Conservation (phyloP, 2,888 invertebrate genomes). For the Dryococelus australis region DNA sequence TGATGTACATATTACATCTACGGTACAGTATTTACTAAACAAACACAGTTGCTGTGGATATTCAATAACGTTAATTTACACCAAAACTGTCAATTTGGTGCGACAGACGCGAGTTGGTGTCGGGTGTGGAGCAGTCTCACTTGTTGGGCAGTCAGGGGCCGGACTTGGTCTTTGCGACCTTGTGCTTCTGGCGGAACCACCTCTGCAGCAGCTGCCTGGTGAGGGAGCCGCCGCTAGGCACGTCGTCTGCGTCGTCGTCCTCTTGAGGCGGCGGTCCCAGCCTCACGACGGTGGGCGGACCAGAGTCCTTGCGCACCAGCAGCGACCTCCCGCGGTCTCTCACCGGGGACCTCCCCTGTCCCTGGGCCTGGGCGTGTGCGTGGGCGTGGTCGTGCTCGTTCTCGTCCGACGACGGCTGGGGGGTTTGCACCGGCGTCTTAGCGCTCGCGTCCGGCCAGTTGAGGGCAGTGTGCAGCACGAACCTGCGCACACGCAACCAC, state of each 20-base stretch:
- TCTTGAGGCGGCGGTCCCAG: neutral
- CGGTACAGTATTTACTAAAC: too few relatives aligned
- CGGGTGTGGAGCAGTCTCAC: too few relatives aligned
- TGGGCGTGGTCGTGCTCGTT: constrained; percentile 20
- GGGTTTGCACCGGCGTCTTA: constrained; percentile 21
- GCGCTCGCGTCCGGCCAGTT: constrained; percentile 65
- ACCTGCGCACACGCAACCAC: constrained; percentile 52
- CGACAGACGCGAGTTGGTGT: too few relatives aligned
- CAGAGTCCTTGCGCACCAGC: constrained; percentile 22
- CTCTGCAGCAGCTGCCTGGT: constrained; percentile 43
- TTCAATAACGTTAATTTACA: too few relatives aligned
- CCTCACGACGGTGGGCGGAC: constrained; percentile 12
- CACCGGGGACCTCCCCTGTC: constrained; percentile 9
- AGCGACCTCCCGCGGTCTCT: neutral
- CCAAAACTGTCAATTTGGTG: too few relatives aligned
- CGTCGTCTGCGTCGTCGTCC: constrained; percentile 34
- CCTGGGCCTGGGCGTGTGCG: too few relatives aligned
- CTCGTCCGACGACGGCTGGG: constrained; percentile 32
- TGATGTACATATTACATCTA: too few relatives aligned
- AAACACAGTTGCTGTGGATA: too few relatives aligned
- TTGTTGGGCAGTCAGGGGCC: constrained; percentile 35
- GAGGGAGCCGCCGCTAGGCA: constrained; percentile 39
- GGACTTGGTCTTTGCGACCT: constrained; percentile 38
- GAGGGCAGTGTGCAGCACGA: constrained; percentile 74
- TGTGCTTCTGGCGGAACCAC: constrained; percentile 44